Percentiles rank a stretch among this genome's conserved stretches.
Conservation (phyloP, 2,113 vertebrate species). For the Cyphomyrus plagiostoma region DNA sequence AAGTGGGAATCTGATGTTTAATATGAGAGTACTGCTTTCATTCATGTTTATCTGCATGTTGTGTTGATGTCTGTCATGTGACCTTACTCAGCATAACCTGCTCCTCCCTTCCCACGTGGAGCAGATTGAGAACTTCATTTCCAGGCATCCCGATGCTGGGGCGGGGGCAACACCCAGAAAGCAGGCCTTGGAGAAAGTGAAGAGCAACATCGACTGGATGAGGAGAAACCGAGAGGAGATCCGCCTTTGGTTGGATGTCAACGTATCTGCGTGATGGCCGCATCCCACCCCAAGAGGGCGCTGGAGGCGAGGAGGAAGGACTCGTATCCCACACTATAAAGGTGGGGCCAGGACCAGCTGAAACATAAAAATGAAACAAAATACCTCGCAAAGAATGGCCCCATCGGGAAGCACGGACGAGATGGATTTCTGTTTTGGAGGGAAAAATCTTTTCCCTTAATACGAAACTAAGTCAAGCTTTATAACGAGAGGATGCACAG, state of each 20-base stretch:
- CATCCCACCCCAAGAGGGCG: neutral
- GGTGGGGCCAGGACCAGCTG: neutral
- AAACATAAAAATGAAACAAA: neutral
- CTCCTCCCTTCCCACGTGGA: neutral
- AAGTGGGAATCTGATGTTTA: neutral
- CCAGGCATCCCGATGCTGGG: slow-evolving; percentile 65
- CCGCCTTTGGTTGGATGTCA: slow-evolving; percentile 55
- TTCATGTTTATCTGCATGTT: neutral
- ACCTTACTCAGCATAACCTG: neutral
- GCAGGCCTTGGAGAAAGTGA: slow-evolving; percentile 81
- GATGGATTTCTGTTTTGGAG: neutral
- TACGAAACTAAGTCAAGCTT: neutral
- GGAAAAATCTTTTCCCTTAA: neutral
- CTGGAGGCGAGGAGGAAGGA: neutral
- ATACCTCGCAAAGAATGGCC: neutral
- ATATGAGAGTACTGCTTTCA: neutral
- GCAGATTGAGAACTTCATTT: neutral
- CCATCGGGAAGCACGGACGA: neutral
- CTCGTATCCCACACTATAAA: neutral
- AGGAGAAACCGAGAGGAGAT: slow-evolving; percentile 65
- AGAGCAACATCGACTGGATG: slow-evolving; percentile 83
- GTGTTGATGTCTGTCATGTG: neutral
- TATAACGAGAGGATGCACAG: neutral
- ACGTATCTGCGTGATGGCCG: neutral
- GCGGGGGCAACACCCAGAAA: slow-evolving; percentile 74